These are phyloP conservation scores for Nansenia antarctica DNA, from an alignment of 2,113 vertebrate genomes.

Conservation along the genomic window DNA sequence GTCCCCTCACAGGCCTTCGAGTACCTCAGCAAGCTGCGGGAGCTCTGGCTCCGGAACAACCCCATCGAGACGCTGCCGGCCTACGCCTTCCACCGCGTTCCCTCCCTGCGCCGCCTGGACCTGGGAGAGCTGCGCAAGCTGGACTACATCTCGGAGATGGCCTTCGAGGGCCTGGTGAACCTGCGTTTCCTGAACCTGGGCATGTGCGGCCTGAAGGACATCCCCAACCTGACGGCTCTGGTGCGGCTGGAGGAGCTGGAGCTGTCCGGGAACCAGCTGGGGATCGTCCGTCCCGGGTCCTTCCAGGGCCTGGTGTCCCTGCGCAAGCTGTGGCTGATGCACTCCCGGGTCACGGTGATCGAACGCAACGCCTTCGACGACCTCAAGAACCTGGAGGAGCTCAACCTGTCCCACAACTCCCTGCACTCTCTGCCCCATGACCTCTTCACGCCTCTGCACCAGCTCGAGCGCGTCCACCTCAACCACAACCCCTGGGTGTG, in stretches of 20 bases:
- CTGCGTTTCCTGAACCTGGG: constrained; percentile 94
- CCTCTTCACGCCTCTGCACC: constrained; percentile 93
- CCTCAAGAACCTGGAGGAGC: constrained; percentile 92
- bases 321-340: constrained; percentile 95
- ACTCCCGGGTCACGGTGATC: constrained; percentile 90
- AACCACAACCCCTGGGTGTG: constrained; percentile 98
- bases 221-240: constrained; percentile 91
- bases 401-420: constrained; percentile 95
- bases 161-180: constrained; percentile 94
- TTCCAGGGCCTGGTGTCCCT: constrained; percentile 93
- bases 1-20: constrained; percentile 96
- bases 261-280: constrained; percentile 90
- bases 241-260: constrained; percentile 91
- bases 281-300: constrained; percentile 87
- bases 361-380: constrained; percentile 97
- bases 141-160: constrained; percentile 95
- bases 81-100: constrained; percentile 95
- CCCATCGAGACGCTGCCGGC: constrained; percentile 95
- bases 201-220: constrained; percentile 96
- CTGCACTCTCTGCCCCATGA: constrained; percentile 94
- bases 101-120: constrained; percentile 89
- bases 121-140: constrained; percentile 92
- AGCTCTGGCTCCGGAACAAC: constrained; percentile 95
- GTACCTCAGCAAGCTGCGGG: constrained; percentile 94
- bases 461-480: constrained; percentile 91